Base-by-base conservation (phyloP, 2,888 invertebrate genomes). In the Cantharis lateralis region DNA sequence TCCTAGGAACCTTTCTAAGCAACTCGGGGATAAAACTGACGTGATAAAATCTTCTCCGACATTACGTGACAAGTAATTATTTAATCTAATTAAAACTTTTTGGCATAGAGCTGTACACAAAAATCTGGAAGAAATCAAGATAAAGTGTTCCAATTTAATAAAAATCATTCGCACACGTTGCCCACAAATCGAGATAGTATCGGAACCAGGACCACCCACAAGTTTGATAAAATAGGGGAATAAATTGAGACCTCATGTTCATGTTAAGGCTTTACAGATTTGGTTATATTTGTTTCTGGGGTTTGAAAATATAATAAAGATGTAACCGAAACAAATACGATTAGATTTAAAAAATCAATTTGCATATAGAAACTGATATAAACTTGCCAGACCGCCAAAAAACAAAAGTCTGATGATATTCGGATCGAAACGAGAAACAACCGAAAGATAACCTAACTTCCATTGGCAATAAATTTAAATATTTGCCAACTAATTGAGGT, bases 181-280 rank as follows among this genome's bases (percentile, higher is more conserved):
- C 64, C 48, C 18, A 61, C 74, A 70, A 74, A 74, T 74, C 74
- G 70, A 70, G 74, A 74, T 74, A 71, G 62, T 32, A 71, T 75
- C 75, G 62, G 16, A 68, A 71, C 68, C 32, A 32, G 71, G 71
- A 62, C 71, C 68, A 71, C 66, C 75, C 62, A 71, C 68, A 62
- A 68, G 24, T 24, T 68, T 68, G 71, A 75, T 71, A 68, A 62
- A 68, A 68, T 15, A 70, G 71, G 75, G 71, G 71, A 62, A 70
- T 66, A 64, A 63, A 70, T 74, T 66, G 66, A 75, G 70, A 70
- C 68, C 62, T 48, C 70, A 26, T 63, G 16, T 32, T 70, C 74
- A 15, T 74, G 69, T 70, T 74, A 74, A 74, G 70, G 62, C 15
- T 26, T 48, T 61, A 20, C 70, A 16, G 62, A 68, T 69, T 24